These are phyloP conservation scores for Fragum sueziense DNA, from an alignment of 2,888 invertebrate genomes.

Conservation along the genomic window DNA sequence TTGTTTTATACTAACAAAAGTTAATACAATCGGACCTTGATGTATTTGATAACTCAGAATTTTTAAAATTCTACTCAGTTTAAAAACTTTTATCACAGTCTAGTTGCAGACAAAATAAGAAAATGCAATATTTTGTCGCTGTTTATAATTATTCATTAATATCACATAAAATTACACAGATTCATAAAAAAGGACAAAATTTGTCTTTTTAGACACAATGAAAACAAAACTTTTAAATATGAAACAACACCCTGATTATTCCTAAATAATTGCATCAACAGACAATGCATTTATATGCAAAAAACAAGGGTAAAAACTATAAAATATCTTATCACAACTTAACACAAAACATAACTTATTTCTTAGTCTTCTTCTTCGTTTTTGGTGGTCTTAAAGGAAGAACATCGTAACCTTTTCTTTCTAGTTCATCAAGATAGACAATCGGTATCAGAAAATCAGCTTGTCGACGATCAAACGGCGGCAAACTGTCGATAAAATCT, in stretches of 20 bases:
- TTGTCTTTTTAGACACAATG: no score
- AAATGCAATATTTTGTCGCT: no score
- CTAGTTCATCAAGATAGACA: conserved; percentile 71
- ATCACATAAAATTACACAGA: no score
- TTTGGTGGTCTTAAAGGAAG: conserved; percentile 39
- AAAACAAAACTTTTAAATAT: no score
- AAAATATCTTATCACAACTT: background rate
- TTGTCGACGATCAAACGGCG: conserved; percentile 66
- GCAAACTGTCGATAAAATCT: conserved; percentile 71
- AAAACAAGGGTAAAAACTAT: background rate
- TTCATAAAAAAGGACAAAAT: no score
- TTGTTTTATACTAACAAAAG: no score
- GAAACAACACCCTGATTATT: background rate
- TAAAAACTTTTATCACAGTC: no score
- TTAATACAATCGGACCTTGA: no score
- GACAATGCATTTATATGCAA: background rate
- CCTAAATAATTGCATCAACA: background rate
- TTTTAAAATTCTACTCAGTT: no score
- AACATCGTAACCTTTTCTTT: conserved; percentile 56
- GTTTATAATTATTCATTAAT: no score
- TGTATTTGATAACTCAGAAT: no score
- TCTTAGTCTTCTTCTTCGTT: conserved; percentile 36
- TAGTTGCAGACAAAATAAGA: no score
- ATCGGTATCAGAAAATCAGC: conserved; percentile 71
- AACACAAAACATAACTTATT: background rate